These are phyloP conservation scores for Tryphoninae sp. DNA, from an alignment of 2,888 invertebrate genomes.

Conservation along the genomic window DNA sequence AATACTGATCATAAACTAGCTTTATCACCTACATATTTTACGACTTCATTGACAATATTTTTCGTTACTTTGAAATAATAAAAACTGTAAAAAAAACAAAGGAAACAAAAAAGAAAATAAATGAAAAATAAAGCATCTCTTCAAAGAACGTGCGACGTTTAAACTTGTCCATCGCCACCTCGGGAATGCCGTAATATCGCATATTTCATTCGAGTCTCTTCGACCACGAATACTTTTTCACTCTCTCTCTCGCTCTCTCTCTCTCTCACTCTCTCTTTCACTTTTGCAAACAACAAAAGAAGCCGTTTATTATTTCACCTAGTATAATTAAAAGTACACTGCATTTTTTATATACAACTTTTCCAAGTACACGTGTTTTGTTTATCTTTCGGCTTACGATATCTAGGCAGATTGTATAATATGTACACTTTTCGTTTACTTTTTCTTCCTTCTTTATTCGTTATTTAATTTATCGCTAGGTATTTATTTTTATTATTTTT, in stretches of 20 bases:
- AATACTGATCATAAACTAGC: slow-evolving; percentile 58
- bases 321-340: slow-evolving; percentile 81
- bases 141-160: slow-evolving; percentile 8
- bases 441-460: slow-evolving; percentile 48
- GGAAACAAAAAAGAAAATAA: slow-evolving; percentile 44
- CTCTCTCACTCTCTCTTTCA: slow-evolving; percentile 35
- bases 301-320: slow-evolving; percentile 81
- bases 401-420: slow-evolving; percentile 79
- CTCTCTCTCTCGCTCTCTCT: slow-evolving; percentile 14
- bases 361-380: slow-evolving; percentile 78
- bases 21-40: slow-evolving; percentile 52
- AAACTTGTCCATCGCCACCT: slow-evolving; percentile 42
- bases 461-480: slow-evolving; percentile 74
- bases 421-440: slow-evolving; percentile 76
- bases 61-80: slow-evolving; percentile 42
- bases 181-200: slow-evolving; percentile 16
- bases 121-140: slow-evolving; percentile 8
- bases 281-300: slow-evolving; percentile 81
- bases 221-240: slow-evolving; percentile 10
- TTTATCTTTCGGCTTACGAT: slow-evolving; percentile 72
- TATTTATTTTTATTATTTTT: slow-evolving; percentile 65
- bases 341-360: slow-evolving; percentile 79
- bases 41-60: slow-evolving; percentile 52
- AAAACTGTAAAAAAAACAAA: background rate
- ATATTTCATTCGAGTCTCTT: background rate